Percentiles rank a stretch among this genome's conserved stretches.
phyloP scores from a whole-genome alignment of 2,888 invertebrate genomes.

The Eretmocerus hayati region DNA sequence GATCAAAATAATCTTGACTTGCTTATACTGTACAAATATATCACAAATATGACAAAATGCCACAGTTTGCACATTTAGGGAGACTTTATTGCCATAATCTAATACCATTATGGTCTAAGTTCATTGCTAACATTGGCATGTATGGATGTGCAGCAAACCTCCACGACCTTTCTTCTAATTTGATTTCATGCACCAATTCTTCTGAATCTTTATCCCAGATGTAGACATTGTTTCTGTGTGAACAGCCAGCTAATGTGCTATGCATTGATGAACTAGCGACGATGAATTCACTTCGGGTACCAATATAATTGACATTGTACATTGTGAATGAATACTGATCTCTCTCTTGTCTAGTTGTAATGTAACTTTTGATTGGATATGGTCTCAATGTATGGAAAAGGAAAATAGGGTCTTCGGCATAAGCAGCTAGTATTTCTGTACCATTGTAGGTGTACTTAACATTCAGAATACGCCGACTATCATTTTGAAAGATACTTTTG shows the following conservation, averaged over 20 bases:
- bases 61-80: neutral
- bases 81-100: conserved; percentile 3
- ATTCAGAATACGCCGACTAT: conserved; percentile 2
- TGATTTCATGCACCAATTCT: conserved; percentile 3
- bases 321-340: conserved; percentile 5
- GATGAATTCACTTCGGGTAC: conserved; percentile 11
- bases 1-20: too few species aligned
- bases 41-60: conserved; percentile 4
- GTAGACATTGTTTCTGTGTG: conserved; percentile 3
- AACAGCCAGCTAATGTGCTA: neutral
- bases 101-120: conserved; percentile 4
- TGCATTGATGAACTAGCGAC: conserved; percentile 2
- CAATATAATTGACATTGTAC: conserved; percentile 7
- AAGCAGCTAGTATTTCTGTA: conserved; percentile 9
- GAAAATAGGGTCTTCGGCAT: conserved; percentile 3
- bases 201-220: conserved; percentile 12
- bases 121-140: conserved; percentile 9
- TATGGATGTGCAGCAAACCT: conserved; percentile 7
- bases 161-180: conserved; percentile 3
- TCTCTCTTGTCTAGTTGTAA: neutral
- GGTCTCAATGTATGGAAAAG: conserved; percentile 6
- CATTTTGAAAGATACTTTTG: neutral
- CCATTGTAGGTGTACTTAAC: conserved; percentile 12
- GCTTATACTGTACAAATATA: neutral
- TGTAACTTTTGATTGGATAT: conserved; percentile 8